Conservation (phyloP, 2,113 vertebrate species). For the Motacilla tschutschensis region DNA sequence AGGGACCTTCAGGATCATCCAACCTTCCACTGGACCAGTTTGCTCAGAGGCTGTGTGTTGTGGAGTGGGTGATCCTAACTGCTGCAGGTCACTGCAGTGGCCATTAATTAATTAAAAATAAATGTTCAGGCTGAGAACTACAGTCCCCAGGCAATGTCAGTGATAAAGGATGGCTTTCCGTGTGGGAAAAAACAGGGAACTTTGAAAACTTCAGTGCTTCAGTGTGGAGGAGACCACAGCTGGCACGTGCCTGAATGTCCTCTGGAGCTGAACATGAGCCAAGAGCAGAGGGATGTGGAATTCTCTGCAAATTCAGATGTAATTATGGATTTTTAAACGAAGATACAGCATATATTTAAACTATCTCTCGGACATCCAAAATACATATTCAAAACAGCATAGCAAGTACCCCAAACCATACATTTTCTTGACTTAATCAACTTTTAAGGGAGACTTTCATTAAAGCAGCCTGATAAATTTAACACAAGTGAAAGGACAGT, state of each 20-base stretch:
- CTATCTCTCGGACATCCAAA: background rate
- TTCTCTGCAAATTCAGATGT: background rate
- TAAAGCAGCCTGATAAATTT: background rate
- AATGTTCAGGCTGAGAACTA: background rate
- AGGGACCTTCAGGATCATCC: background rate
- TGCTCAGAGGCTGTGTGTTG: background rate
- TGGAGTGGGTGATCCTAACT: background rate
- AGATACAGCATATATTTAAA: background rate
- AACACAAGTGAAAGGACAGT: background rate
- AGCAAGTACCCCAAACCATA: background rate
- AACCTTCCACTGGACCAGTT: background rate
- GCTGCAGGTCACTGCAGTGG: background rate
- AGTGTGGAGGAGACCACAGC: background rate
- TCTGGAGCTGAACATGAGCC: background rate
- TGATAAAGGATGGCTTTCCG: background rate
- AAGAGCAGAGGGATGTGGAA: background rate
- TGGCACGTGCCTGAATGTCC: fast-evolving
- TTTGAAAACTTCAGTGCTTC: background rate
- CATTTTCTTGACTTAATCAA: background rate
- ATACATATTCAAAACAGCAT: background rate
- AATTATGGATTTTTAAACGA: background rate
- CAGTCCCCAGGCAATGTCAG: background rate
- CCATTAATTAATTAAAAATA: background rate
- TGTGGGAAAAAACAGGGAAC: fast-evolving
- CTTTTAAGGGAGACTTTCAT: slow-evolving; percentile 19